Percentiles rank a stretch among this genome's conserved stretches.
Evolutionary conservation across 2,113 vertebrate species (phyloP).

Genomic region (Ceratotherium simum): DNA sequence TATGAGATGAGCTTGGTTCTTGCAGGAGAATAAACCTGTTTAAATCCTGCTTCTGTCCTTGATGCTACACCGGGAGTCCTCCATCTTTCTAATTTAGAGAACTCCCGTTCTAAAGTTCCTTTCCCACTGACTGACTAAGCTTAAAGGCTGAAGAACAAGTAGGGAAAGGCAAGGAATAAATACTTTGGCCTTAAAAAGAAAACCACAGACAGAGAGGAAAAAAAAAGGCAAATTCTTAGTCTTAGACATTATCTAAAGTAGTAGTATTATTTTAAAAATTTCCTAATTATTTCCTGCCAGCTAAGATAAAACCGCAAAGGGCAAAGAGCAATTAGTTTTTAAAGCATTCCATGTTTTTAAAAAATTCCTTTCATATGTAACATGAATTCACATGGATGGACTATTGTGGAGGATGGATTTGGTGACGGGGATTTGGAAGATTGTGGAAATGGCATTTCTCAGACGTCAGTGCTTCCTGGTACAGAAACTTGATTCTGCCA

Average conservation of each 20-base stretch:
- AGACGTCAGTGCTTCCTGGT: neutral
- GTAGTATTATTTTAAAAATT: neutral
- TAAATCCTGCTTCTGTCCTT: neutral
- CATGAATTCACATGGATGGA: neutral
- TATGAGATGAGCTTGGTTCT: neutral
- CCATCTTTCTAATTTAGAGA: neutral
- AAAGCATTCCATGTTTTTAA: neutral
- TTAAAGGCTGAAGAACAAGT: neutral
- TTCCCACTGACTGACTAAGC: neutral
- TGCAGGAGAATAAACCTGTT: neutral
- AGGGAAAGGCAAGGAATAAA: neutral
- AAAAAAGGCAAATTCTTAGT: neutral
- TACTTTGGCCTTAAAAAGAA: conserved; percentile 11
- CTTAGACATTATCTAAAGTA: neutral
- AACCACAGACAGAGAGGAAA: neutral
- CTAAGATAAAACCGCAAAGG: neutral
- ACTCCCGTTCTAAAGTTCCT: neutral
- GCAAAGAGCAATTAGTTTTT: neutral
- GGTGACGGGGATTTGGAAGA: neutral
- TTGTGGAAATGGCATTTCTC: too few species aligned
- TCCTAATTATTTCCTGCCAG: neutral
- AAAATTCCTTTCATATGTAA: neutral
- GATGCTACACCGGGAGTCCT: neutral
- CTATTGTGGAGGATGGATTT: neutral
- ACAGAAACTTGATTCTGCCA: neutral